Evolutionary conservation across 2,113 vertebrate genomes (phyloP), one percentile per base, ranked within the genome.

Genomic region (Atherinomorus stipes): DNA sequence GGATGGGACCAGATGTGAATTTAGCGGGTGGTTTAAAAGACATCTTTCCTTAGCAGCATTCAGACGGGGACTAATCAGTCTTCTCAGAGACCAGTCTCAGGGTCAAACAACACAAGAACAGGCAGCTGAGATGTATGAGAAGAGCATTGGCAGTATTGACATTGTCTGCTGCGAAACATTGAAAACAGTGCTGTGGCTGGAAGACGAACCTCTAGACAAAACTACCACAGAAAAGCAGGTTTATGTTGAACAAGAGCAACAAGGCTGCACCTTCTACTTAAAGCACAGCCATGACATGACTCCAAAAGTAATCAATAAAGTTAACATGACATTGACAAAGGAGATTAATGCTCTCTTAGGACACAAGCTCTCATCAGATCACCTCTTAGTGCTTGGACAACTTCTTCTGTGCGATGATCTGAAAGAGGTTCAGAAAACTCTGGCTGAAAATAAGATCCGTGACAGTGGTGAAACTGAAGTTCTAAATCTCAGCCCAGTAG

Each of bases 151-250:
- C 28, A 90, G 80, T 64, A 88, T 96, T 65, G 50, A 95, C 13
- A 94, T 96, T 28, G 54, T 92, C 50, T 96, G 95, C 82, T 96
- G 93, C 18, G 56, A 90, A 67, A 75, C 38, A 13, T 73, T 96
- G 34, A 2, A 64, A 78, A 95, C 91, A 1, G 11, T 88, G 21
- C 89, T 94, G 60, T 81, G 91, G 58, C 59, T 95, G 3, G 0
- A 68, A 0, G 44, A 83, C 0, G 51, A 89, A 37, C 69, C 70
- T 25, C 67, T 96, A 16, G 34, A 87, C 13, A 88, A 90, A 31
- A 95, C 93, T 37, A 85, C 71, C 19, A 38, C 63, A 4, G 25
- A 80, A 56, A 93, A 50, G 1, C 75, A 87, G 2, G 82, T 95
- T 51, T 86, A 82, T 19, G 90, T 92, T 50, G 68, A 80, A 66